Evolutionary conservation across 2,113 vertebrate species (phyloP), one percentile per base, ranked within the genome.

Genomic region (Oxygymnocypris stewartii): DNA sequence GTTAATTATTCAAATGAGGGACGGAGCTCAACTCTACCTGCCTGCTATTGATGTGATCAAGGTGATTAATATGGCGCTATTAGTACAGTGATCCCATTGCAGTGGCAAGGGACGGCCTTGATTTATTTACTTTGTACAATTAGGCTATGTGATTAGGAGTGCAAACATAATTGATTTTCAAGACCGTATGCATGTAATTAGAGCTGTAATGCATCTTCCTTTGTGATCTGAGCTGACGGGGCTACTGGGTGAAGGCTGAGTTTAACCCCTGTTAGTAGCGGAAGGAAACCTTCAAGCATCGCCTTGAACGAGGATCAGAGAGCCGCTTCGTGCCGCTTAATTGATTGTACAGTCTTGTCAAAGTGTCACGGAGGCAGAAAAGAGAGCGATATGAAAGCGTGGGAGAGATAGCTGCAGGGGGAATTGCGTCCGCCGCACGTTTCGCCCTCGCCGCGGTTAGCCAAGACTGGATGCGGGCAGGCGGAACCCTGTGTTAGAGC

Each of bases 41-140:
- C 91, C 91, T 92, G 91, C 89, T 91, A 89, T 91, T 90, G 90
- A 83, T 94, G 94, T 93, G 94, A 93, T 93, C 90, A 90, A 89
- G 87, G 91, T 93, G 92, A 92, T 91, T 94, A 94, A 95, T 95
- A 91, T 84, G 73, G 78, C 28, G 11, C 88, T 94, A 95, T 91
- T 91, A 90, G 90, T 91, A 93, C 92, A 13, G 92, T 95, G 95
- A 95, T 96, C 92, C 94, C 94, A 94, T 95, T 92, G 96, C 96
- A 92, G 94, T 93, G 93, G 96, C 94, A 93, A 94, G 95, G 94
- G 95, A 82, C 92, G 92, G 94, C 92, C 94, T 93, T 96, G 96
- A 97, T 97, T 97, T 97, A 97, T 97, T 97, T 96, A 95, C 95
- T 96, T 96, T 96, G 96, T 89, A 94, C 96, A 97, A 98, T 98